These are phyloP conservation scores for Hyla sarda DNA, from an alignment of 2,113 vertebrate genomes.

Conservation along the genomic window DNA sequence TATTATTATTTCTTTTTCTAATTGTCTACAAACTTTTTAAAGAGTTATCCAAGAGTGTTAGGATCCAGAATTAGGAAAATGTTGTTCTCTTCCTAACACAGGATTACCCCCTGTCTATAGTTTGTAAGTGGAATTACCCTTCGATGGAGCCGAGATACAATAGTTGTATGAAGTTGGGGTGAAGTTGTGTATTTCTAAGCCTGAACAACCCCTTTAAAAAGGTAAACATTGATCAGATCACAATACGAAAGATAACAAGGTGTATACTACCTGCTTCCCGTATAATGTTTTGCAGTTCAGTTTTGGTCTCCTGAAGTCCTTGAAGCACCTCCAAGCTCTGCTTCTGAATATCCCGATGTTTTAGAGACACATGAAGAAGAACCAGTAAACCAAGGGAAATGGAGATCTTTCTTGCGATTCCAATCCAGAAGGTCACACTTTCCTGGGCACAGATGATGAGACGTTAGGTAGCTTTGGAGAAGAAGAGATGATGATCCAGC, in stretches of 20 bases:
- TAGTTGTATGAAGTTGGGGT: too few species aligned
- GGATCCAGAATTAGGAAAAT: too few species aligned
- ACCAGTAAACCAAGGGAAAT: conserved; percentile 60
- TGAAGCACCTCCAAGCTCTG: conserved; percentile 69
- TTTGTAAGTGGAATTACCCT: too few species aligned
- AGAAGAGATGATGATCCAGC: too few species aligned
- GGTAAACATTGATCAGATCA: not conserved
- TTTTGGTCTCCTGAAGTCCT: conserved; percentile 66
- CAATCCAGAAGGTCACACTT: conserved; percentile 61
- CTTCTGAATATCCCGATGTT: conserved; percentile 62
- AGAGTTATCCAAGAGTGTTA: too few species aligned
- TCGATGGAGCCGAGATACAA: too few species aligned
- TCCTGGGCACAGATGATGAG: too few species aligned
- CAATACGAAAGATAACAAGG: not conserved
- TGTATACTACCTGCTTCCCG: conserved; percentile 63
- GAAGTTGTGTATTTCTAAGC: not conserved
- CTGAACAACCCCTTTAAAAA: not conserved
- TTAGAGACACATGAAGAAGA: conserved; percentile 61
- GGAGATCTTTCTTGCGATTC: conserved; percentile 63
- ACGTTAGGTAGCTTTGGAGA: too few species aligned
- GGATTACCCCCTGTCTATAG: too few species aligned
- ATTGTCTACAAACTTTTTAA: too few species aligned
- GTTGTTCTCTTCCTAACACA: not conserved
- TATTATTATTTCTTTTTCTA: too few species aligned
- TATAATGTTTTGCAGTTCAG: conserved; percentile 64